Base-by-base conservation (phyloP, 2,113 vertebrate genomes). In the Butorides virescens region DNA sequence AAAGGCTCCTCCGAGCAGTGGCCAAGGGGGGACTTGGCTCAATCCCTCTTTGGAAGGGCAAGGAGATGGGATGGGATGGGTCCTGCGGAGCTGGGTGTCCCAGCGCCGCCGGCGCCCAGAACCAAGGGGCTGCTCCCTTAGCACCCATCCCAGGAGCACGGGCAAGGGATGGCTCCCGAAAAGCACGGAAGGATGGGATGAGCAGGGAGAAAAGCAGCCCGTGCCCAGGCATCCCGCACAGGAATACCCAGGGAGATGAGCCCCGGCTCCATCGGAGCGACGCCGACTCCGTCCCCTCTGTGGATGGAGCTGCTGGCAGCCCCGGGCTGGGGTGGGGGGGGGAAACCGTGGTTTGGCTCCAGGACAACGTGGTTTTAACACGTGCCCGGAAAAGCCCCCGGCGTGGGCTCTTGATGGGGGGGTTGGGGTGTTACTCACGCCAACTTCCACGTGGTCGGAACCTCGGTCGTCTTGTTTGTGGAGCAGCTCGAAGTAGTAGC, bases 401-500 rank as follows among this genome's bases (percentile, higher is more conserved):
- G 47, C 2, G 1, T 25, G 3, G 5, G 27, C n/a, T 61, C 63
- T 6, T 2, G 72, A 11, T 44, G 42, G 78, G 59, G 2, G 30
- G 1, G 2, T 0, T 18, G 46, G 58, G 15, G 8, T 27, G 53
- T 26, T 44, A 98, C 99, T 99, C 98, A 99, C 99, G 47, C 99
- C 99, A 42, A 99, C 99, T 97, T 99, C 99, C 95, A 99, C 99
- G 1, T 99, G 99, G 98, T 99, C 99, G 0, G 99, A 99, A 71
- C 99, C 99, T 29, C 97, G 98, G 98, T 99, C 99, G 0, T 99
- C 99, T 66, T 99, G 99, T 90, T 99, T 99, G 98, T 99, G 99
- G 53, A 99, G 99, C 93, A 99, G 98, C 98, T 99, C 99, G 3
- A 99, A 99, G 98, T 99, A 99, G 98, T 99, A 99, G 39, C 98